phyloP scores from a whole-genome alignment of 2,797 vertebrate genomes.

The Menidia menidia region DNA sequence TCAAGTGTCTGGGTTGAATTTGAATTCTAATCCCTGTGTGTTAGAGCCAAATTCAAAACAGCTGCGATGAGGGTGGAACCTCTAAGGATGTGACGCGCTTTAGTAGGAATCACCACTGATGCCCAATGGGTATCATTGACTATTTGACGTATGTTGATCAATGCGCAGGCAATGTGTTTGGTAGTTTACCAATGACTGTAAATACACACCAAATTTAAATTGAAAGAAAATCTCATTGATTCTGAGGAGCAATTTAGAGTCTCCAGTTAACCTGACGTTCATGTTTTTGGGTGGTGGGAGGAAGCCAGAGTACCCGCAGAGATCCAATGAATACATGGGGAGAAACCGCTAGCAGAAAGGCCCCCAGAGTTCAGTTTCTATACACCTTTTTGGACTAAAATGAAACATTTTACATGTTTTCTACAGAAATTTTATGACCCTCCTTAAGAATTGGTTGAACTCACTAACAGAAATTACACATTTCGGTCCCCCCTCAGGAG shows the following conservation, averaged over 20 bases:
- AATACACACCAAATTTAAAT: slow-evolving; percentile 25
- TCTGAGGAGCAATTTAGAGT: no score
- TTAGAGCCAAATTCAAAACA: slow-evolving; percentile 36
- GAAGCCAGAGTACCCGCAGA: no score
- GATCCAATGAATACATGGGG: no score
- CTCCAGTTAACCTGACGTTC: no score
- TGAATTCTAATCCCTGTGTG: slow-evolving; percentile 14
- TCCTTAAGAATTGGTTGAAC: no score
- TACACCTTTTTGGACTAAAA: no score
- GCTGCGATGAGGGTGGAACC: slow-evolving; percentile 5
- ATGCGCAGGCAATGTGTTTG: neutral
- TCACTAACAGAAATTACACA: slow-evolving; percentile 15
- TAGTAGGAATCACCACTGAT: neutral
- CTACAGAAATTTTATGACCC: no score
- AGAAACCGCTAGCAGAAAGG: no score
- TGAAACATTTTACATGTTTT: neutral
- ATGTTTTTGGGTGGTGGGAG: no score
- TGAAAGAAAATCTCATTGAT: no score
- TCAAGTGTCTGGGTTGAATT: slow-evolving; percentile 11
- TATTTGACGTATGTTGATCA: slow-evolving; percentile 32
- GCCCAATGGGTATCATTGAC: neutral
- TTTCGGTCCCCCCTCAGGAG: slow-evolving; percentile 6
- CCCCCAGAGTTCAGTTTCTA: no score
- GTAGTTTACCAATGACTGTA: slow-evolving; percentile 9
- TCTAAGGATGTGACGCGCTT: slow-evolving; percentile 5